A percentile compares a stretch with the other conserved stretches of the same genome.
phyloP scores from a whole-genome alignment of 2,113 vertebrate species.

The Perca schrenkii region DNA sequence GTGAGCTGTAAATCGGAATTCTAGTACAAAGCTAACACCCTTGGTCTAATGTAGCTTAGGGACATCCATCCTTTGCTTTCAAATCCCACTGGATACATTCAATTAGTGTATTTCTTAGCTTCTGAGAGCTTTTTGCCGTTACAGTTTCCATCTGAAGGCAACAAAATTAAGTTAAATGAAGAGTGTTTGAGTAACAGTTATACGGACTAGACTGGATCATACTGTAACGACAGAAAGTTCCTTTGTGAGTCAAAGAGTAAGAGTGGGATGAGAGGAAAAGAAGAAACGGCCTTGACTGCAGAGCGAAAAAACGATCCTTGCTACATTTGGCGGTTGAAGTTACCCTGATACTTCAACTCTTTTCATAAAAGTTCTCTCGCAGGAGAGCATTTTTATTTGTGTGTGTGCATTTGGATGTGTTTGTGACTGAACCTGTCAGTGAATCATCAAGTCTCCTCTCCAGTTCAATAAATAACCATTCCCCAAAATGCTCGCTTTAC shows the following conservation, averaged over 20 bases:
- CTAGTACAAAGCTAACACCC: neutral
- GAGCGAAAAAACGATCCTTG: conserved; percentile 1
- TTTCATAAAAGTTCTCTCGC: conserved; percentile 26
- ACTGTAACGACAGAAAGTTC: conserved; percentile 22
- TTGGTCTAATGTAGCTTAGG: neutral
- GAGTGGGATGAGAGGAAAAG: conserved; percentile 15
- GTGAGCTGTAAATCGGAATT: neutral
- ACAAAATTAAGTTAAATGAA: conserved; percentile 45
- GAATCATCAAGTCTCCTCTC: conserved; percentile 67
- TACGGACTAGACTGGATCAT: conserved; percentile 22
- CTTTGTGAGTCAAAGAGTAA: conserved; percentile 40
- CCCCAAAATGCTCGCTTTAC: conserved; percentile 61
- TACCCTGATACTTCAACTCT: conserved; percentile 27
- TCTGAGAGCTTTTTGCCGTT: conserved; percentile 9
- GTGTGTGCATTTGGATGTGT: conserved; percentile 17
- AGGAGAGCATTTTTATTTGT: conserved; percentile 31
- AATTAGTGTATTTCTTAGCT: conserved; percentile 10
- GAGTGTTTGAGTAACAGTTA: conserved; percentile 12
- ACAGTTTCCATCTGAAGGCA: conserved; percentile 20
- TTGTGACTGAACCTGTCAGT: conserved; percentile 59
- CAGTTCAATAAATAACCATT: conserved; percentile 75
- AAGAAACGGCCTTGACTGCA: conserved; percentile 14
- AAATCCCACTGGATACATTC: neutral
- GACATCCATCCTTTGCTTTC: neutral
- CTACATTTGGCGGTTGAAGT: conserved; percentile 32